Base-by-base conservation (phyloP, 1,140 invertebrate genomes). In the Euura lappo region DNA sequence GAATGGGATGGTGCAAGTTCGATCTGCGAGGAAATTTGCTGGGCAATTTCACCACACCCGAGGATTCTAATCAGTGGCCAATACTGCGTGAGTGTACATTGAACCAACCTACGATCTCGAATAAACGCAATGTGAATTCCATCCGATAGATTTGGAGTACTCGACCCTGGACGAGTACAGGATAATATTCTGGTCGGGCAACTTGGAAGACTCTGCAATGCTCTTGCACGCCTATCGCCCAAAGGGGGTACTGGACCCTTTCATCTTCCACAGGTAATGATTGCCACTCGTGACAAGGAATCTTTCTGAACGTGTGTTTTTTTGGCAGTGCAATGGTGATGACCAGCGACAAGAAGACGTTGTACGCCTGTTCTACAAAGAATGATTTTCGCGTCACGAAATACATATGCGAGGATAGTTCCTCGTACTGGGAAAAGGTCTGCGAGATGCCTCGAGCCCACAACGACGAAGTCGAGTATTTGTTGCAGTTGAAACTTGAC, bases 401-500 rank as follows among this genome's bases (percentile, higher is more conserved):
- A 79, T 91, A 89, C 75, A 83, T 77, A 44, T 85, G 89, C 72
- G 88, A 90, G 66, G 86, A 85, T 77, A 89, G 87, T 71, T 87
- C 84, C 70, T 86, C 79, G n/a, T 81, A 77, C 43, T 95, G 94
- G 94, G 85, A 88, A 51, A 88, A 90, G 73, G 79, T 88, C 6
- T 83, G 89, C 47, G 90, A 91, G 67, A 81, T 95, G 68, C 89
- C 90, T 4, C 89, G 92, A 71, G 88, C 89, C 45, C 89, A 90
- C 74, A 93, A 93, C 47, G 93, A 95, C 73, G 89, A 91, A 0
- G 90, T 90, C 42, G 94, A 95, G 83, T 91, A 91, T 77, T 87
- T 98, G 78, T 90, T 97, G 45, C 94, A 97, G 81, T 83, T 98
- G 44, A 95, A 94, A 78, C 84, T 97, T 47, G 94, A 95, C 68